Evolutionary conservation across 2,797 vertebrate species (phyloP), one percentile per base, ranked within the genome.

Genomic region (Potorous gilbertii): DNA sequence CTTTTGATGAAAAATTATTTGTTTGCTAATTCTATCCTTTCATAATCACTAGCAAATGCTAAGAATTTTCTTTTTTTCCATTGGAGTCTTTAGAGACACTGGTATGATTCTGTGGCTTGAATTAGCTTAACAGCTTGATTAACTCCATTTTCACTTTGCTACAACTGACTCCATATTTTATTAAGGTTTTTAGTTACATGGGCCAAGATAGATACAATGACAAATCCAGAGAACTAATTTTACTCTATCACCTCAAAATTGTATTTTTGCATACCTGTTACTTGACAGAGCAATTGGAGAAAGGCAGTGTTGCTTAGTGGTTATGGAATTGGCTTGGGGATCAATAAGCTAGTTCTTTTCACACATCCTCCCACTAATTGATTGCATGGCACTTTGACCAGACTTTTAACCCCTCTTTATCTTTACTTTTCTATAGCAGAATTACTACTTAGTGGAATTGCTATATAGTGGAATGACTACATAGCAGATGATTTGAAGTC

Each of bases 181-280:
- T 50, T 96, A 56, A 90, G 89, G 55, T 62, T 93, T 97, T 97
- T 91, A 95, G 16, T 95, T 96, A 95, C 31, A 91, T 92, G 95
- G 81, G 56, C 62, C 92, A 92, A 92, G 92, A 93, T 46, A 66
- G 55, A 93, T 93, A 56, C 55, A 62, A 93, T 93, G 55, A 90
- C 31, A 62, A 97, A 96, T 54, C n/a, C 56, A 92, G 56, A 95
- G 92, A 91, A 54, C 90, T 95, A 97, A 97, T 97, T 97, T 96
- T 96, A 94, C 81, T 87, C 96, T 93, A 91, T 96, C 50, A 96
- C 92, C 94, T 97, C 96, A 97, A 96, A 95, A 95, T 91, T 92
- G 56, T 95, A 96, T 96, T 97, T 97, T 98, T 98, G 92, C 81
- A 87, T 87, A 98, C 92, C 95, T 96, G 96, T 96, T 95, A 95